Conservation (phyloP, 1,140 invertebrate species). For the Portunus trituberculatus region DNA sequence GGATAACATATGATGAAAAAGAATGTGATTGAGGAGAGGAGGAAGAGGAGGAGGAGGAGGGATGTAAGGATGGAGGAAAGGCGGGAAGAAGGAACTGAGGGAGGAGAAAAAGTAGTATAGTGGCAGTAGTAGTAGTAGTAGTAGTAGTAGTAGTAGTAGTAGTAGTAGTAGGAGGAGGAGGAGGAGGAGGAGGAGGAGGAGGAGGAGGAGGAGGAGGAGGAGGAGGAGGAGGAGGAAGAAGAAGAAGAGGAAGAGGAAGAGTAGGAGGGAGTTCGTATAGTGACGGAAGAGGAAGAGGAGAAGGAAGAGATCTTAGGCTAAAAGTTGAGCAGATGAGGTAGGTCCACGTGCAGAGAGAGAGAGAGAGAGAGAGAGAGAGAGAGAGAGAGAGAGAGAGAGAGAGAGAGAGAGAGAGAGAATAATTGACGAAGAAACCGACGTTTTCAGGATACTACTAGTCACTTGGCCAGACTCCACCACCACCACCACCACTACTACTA, state of each 20-base stretch:
- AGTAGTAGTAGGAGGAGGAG: too few species aligned
- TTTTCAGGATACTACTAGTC: background rate
- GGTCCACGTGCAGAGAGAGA: background rate
- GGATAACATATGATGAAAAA: conserved; percentile 15
- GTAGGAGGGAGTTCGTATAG: background rate
- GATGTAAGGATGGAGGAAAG: background rate
- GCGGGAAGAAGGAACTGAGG: background rate
- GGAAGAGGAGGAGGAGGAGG: background rate
- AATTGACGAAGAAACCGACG: conserved; percentile 29
- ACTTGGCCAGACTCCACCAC: background rate
- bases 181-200: background rate
- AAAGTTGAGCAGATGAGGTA: background rate
- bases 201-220: background rate
- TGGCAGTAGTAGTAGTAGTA: too few species aligned
- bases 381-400: conserved; percentile 16
- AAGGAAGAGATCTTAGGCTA: background rate
- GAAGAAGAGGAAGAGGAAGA: background rate
- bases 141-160: too few species aligned
- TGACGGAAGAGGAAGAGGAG: background rate
- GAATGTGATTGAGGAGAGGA: background rate
- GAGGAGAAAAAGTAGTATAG: background rate
- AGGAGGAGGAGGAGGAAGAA: background rate
- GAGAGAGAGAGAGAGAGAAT: background rate
- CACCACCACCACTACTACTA: background rate
- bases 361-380: background rate